Conservation (phyloP, 2,797 vertebrate genomes). For the Myioborus melanocephalus region DNA sequence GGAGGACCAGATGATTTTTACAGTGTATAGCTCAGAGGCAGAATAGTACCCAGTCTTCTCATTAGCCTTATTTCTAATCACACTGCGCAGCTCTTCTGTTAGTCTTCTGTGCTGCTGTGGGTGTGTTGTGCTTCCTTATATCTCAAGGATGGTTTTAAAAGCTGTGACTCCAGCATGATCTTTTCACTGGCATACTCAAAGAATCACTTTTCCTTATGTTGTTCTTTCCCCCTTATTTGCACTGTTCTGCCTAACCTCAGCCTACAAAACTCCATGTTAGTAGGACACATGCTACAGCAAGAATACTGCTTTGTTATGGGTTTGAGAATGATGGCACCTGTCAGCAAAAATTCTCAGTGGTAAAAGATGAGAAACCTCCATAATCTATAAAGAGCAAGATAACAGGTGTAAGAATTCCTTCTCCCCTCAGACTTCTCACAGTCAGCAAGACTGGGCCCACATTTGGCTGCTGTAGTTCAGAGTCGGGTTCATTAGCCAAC, state of each 20-base stretch:
- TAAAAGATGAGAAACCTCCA: background rate
- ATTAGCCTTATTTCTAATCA: background rate
- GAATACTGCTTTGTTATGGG: background rate
- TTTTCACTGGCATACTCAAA: background rate
- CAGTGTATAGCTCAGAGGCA: background rate
- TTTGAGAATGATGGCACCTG: background rate
- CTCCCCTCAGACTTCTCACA: background rate
- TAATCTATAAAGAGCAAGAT: background rate
- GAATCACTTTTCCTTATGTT: background rate
- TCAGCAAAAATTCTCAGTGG: background rate
- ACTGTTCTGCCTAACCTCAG: background rate
- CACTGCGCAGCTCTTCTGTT: background rate
- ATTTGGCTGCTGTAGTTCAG: background rate
- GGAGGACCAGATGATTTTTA: background rate
- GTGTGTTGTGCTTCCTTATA: accelerated
- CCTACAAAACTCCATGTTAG: background rate
- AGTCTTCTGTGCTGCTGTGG: background rate
- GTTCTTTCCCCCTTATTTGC: background rate
- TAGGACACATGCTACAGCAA: accelerated
- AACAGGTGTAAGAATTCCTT: background rate
- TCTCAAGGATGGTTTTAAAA: background rate
- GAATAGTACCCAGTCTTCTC: accelerated
- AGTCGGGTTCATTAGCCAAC: accelerated
- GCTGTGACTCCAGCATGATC: background rate
- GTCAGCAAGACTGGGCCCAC: background rate